These are phyloP conservation scores for Donacobius atricapilla DNA, from an alignment of 2,113 vertebrate species.

Conservation along the genomic window DNA sequence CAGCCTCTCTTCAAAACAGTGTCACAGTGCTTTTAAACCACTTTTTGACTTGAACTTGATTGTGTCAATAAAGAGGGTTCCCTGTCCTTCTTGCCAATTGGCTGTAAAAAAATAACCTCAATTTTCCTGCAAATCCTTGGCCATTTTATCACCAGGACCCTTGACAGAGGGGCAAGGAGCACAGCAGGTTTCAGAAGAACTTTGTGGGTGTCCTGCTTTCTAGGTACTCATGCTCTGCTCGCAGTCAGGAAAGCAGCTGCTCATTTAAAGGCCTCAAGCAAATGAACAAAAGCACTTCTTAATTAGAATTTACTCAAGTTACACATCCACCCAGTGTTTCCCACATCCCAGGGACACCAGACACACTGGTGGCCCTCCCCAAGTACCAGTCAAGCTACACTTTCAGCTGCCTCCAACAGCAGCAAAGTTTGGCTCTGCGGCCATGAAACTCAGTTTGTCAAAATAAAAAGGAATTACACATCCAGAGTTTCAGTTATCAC, in stretches of 20 bases:
- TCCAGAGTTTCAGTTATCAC: neutral
- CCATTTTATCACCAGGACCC: neutral
- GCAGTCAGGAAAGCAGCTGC: neutral
- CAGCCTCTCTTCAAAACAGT: neutral
- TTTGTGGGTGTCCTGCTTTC: neutral
- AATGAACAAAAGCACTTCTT: neutral
- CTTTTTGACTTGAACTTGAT: neutral
- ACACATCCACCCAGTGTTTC: neutral
- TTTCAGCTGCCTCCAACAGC: neutral
- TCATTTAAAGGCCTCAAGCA: neutral
- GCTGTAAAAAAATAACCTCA: neutral
- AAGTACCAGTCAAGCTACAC: neutral
- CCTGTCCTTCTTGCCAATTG: neutral
- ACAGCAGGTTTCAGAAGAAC: neutral
- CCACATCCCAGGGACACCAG: neutral
- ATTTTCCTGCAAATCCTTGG: neutral
- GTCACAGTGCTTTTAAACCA: rapidly evolving
- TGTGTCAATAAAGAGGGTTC: neutral
- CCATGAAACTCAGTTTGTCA: neutral
- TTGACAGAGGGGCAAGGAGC: neutral
- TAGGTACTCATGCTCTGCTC: neutral
- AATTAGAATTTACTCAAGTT: neutral
- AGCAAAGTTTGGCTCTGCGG: neutral
- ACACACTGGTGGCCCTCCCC: neutral
- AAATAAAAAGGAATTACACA: neutral